Conservation (phyloP, 2,113 vertebrate genomes). For the Ciconia boyciana region DNA sequence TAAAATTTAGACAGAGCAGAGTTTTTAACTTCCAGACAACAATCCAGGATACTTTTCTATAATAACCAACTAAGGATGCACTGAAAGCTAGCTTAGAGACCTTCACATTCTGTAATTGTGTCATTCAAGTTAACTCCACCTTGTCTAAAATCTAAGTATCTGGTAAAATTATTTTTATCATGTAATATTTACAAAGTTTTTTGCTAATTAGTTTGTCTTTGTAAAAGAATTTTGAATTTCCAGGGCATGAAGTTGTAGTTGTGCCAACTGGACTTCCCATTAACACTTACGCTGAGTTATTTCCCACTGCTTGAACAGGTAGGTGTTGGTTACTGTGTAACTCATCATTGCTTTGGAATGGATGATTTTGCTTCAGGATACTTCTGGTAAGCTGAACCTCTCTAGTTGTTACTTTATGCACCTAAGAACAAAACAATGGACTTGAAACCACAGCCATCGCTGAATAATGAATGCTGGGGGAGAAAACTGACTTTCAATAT, state of each 20-base stretch:
- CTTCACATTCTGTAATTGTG: neutral
- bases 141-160: neutral
- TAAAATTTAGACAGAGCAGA: neutral
- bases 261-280: neutral
- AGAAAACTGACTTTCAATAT: neutral
- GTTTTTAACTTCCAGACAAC: neutral
- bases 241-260: neutral
- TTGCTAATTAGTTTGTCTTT: neutral
- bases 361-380: conserved; percentile 13
- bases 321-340: neutral
- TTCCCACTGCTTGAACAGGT: conserved; percentile 25
- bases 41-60: neutral
- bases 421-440: neutral
- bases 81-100: neutral
- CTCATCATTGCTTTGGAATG: neutral
- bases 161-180: neutral
- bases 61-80: neutral
- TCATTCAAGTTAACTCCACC: neutral
- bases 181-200: neutral
- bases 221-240: neutral
- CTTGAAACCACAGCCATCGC: neutral
- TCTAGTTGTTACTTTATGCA: neutral
- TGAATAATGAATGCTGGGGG: neutral
- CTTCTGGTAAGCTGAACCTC: neutral
- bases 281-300: neutral